Evolutionary conservation across 2,888 invertebrate genomes (phyloP), one percentile per base, ranked within the genome.

Genomic region (Drosophila tanythrix): DNA sequence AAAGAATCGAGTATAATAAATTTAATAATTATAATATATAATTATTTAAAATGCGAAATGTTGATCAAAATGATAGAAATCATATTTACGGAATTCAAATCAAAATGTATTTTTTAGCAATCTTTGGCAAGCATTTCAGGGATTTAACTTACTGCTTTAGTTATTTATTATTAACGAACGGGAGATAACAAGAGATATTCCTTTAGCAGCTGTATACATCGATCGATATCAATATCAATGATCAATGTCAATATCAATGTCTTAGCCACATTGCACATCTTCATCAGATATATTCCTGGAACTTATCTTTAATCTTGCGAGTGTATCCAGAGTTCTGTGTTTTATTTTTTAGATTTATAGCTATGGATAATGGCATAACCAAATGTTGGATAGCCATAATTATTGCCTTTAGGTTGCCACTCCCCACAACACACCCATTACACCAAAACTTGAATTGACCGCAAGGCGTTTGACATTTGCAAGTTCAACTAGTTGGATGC

Each of bases 361-460:
- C 50, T 71, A 38, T 68, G 61, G 69, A 68, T 63, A 48, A 70
- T 71, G 80, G 71, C 85, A 52, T 50, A 78, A 57, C 65, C 82
- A 76, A 83, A 85, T 72, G 83, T 71, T 76, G 58, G 70, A 52
- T 68, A 66, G 64, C 79, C 74, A 66, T 84, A 84, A 84, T 84
- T 89, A 84, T 81, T 72, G 81, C 75, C 61, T 66, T 65, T 73
- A 62, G 57, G 38, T 38, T 35, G 18, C 25, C n/a, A 3, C 15
- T n/a, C 10, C 13, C 33, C 55, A 2, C 57, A 27, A n/a, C 27
- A 35, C 5, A 31, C 27, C 18, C n/a, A 13, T 7, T 29, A 27
- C 18, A 21, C 38, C 29, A n/a, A 58, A 65, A 52, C 60, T 59
- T 62, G 35, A 61, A 55, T 29, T 60, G 68, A 48, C 50, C 77